These are phyloP conservation scores for Thyatira batis DNA, from an alignment of 2,888 invertebrate genomes.

Conservation along the genomic window DNA sequence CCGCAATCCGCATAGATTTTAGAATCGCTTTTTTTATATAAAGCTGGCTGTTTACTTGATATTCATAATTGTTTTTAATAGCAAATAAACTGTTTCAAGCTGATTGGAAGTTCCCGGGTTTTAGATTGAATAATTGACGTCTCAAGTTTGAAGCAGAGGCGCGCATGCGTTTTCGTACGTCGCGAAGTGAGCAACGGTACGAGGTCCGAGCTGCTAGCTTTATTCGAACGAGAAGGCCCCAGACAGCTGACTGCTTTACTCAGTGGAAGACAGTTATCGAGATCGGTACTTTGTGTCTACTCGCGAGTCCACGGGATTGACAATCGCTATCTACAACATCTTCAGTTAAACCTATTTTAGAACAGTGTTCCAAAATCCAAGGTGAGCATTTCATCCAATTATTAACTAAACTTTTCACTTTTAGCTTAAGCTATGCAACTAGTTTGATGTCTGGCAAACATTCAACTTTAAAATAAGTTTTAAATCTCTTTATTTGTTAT, in stretches of 20 bases:
- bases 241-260: constrained; percentile 17
- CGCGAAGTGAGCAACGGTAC: constrained; percentile 56
- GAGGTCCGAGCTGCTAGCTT: constrained; percentile 16
- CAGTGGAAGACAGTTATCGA: constrained; percentile 31
- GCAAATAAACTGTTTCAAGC: neutral
- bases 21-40: no score
- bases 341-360: neutral
- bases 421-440: neutral
- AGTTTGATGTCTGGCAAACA: neutral
- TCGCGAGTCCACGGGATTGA: constrained; percentile 12
- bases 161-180: constrained; percentile 62
- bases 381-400: neutral
- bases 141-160: constrained; percentile 45
- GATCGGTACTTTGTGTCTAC: constrained; percentile 21
- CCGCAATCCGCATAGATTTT: no score
- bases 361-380: neutral
- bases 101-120: constrained; percentile 29
- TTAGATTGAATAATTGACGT: constrained; percentile 63
- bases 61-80: no score
- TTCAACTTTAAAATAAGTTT: neutral
- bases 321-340: neutral
- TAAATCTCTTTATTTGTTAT: neutral
- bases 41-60: no score
- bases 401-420: neutral
- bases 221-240: constrained; percentile 12